Evolutionary conservation across 2,113 vertebrate species (phyloP), one percentile per base, ranked within the genome.

Genomic region (Protomyctophum bolini): DNA sequence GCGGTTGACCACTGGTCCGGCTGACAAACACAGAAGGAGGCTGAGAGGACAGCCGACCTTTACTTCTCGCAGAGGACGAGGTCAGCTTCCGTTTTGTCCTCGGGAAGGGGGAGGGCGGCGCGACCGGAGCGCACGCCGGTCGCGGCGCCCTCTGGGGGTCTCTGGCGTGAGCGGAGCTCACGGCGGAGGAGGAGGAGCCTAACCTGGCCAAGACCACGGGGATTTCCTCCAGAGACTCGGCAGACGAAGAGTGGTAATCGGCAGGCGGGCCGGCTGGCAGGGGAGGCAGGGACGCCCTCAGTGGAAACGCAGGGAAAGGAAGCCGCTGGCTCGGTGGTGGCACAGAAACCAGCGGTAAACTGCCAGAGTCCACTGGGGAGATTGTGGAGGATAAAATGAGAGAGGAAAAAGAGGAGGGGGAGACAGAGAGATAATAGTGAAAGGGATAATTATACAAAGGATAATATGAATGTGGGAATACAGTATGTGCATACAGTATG

Each of bases 221-320:
- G 61, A 96, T 96, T 88, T 97, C 96, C 70, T 97, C 94, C 94
- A 96, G 83, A 63, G 96, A 96, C 76, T 98, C 95, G 0, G 95
- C 93, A 0, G 95, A 97, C 80, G 96, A 93, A 0, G 95, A 96
- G 76, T 94, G 94, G 91, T 92, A 96, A 61, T 95, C 92, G 15
- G 91, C 90, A 0, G 95, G 92, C 8, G 92, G 90, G 6, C 91
- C 94, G 0, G 92, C 91, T 0, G 92, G 73, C 72, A 87, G 58
- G 0, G 83, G 82, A 52, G 89, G 89, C 51, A 91, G 76, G 47
- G 83, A 73, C 61, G 88, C 75, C 75, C 88, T 85, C 73, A 83
- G 75, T 48, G 93, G 91, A 78, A 92, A 93, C 21, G 90, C 84
- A 45, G 95, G 91, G 63, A 91, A 85, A 11, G 91, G 86, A 57